Percentiles rank a stretch among this genome's conserved stretches.
Evolutionary conservation across 2,888 invertebrate genomes (phyloP).

Genomic region (Acleris laterana): DNA sequence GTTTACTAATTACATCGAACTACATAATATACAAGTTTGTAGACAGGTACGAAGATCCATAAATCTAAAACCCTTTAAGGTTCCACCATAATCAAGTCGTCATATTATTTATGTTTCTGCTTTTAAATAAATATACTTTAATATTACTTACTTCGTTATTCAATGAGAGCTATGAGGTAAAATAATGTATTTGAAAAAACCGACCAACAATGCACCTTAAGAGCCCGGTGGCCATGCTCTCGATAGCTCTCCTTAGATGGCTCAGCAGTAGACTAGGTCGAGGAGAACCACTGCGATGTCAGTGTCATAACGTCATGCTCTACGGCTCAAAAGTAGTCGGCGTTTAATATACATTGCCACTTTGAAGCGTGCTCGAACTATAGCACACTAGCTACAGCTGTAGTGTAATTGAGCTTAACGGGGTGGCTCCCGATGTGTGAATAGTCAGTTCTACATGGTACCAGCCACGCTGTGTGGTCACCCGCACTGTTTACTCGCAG

Average conservation of each 20-base stretch:
- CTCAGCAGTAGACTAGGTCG: slow-evolving; percentile 82
- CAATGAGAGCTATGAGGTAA: background rate
- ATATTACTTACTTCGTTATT: background rate
- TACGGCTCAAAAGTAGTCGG: slow-evolving; percentile 50
- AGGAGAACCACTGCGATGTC: slow-evolving; percentile 80
- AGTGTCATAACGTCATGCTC: slow-evolving; percentile 70
- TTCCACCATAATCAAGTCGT: too few relatives aligned
- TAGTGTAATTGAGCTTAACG: slow-evolving; percentile 43
- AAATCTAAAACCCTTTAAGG: too few relatives aligned
- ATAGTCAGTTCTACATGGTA: slow-evolving; percentile 47
- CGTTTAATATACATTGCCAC: slow-evolving; percentile 55
- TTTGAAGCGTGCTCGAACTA: slow-evolving; percentile 40
- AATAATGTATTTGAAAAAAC: slow-evolving; percentile 48
- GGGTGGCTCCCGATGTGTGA: slow-evolving; percentile 31
- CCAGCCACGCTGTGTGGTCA: slow-evolving; percentile 65
- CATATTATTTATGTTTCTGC: too few relatives aligned
- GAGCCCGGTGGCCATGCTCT: slow-evolving; percentile 81
- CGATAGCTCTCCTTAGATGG: slow-evolving; percentile 83
- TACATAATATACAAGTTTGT: too few relatives aligned
- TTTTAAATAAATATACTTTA: background rate
- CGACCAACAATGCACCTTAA: slow-evolving; percentile 72
- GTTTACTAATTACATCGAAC: too few relatives aligned
- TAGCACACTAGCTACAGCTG: slow-evolving; percentile 39
- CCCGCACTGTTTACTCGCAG: slow-evolving; percentile 61
- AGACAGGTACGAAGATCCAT: too few relatives aligned